Evolutionary conservation across 1,140 invertebrate genomes (phyloP).

Genomic region (Drosophila busckii): DNA sequence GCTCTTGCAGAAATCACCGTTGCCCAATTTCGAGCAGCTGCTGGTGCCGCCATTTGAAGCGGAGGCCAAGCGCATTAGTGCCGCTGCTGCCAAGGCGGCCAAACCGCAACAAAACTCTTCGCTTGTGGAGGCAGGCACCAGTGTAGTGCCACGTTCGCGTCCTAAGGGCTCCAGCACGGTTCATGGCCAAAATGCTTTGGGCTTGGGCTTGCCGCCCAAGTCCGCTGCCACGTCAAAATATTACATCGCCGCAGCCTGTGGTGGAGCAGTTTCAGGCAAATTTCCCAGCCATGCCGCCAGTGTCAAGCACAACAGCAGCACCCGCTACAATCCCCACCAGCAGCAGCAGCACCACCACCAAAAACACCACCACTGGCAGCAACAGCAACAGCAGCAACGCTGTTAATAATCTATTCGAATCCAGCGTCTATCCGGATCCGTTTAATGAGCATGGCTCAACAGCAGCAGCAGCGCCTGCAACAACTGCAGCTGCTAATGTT

Average conservation of each 20-base stretch:
- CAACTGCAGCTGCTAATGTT: constrained; percentile 1
- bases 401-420: constrained; percentile 79
- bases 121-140: constrained; percentile 84
- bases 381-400: constrained; percentile 14
- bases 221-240: constrained; percentile 76
- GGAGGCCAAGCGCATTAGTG: constrained; percentile 82
- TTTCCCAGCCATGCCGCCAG: constrained; percentile 71
- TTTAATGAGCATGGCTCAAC: constrained; percentile 82
- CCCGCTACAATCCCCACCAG: constrained; percentile 49
- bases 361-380: not conserved
- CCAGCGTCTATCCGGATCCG: constrained; percentile 82
- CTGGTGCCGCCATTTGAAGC: constrained; percentile 84
- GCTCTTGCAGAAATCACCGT: constrained; percentile 81
- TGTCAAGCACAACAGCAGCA: constrained; percentile 44
- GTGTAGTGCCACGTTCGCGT: constrained; percentile 90
- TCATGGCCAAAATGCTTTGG: constrained; percentile 78
- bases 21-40: constrained; percentile 84
- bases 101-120: constrained; percentile 79
- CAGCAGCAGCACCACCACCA: constrained; percentile 64
- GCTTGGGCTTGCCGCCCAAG: constrained; percentile 80
- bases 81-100: constrained; percentile 79
- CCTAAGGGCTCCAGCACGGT: constrained; percentile 84
- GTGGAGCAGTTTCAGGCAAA: constrained; percentile 78
- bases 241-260: constrained; percentile 73
- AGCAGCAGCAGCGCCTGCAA: not conserved